Conservation (phyloP, 2,113 vertebrate species). For the Cololabis saira region DNA sequence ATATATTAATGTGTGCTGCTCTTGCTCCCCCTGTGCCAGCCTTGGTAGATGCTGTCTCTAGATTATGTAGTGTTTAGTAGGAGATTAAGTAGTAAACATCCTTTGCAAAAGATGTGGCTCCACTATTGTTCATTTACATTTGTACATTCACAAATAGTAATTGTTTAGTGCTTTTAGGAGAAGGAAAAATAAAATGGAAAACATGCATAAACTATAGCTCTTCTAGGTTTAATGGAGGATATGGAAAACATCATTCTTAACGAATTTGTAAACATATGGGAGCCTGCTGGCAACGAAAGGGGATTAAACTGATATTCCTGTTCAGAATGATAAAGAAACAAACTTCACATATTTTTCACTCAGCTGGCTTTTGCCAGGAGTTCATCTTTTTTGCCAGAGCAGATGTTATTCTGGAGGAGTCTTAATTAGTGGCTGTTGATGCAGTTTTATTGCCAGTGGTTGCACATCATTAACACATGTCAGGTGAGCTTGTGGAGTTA, state of each 20-base stretch:
- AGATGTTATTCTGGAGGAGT: constrained; percentile 15
- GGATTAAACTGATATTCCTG: constrained; percentile 20
- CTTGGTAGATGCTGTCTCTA: background rate
- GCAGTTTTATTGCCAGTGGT: constrained; percentile 15
- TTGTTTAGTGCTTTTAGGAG: background rate
- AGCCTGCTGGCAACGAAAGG: constrained; percentile 10
- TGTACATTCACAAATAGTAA: background rate
- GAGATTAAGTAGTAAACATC: background rate
- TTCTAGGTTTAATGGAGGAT: background rate
- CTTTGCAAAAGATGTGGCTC: no score
- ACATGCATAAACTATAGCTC: background rate
- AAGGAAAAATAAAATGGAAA: background rate
- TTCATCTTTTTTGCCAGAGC: constrained; percentile 7
- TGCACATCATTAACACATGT: background rate
- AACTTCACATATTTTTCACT: constrained; percentile 26
- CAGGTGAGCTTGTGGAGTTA: constrained; percentile 17
- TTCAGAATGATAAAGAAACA: constrained; percentile 20
- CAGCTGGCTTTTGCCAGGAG: constrained; percentile 21
- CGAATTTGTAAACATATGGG: background rate
- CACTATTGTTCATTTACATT: no score
- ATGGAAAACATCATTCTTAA: background rate
- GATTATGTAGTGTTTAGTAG: background rate
- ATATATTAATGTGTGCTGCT: background rate
- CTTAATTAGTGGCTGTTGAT: constrained; percentile 15
- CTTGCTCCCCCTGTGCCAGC: background rate